Base-by-base conservation (phyloP, 2,113 vertebrate genomes). In the Sapajus apella region DNA sequence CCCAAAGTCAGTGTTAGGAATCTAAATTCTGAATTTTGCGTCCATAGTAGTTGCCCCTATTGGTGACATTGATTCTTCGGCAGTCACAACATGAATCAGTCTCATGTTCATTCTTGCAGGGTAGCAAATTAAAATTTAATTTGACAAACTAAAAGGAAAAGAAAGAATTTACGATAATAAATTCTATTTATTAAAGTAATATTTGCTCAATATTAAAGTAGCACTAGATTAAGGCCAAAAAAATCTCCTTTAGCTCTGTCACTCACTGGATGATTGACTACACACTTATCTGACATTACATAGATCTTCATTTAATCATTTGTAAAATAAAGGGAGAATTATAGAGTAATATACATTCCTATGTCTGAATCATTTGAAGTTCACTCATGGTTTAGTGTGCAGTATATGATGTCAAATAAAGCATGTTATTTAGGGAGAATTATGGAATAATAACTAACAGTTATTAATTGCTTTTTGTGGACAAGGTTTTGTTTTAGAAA, bases 71-170 rank as follows among this genome's bases (percentile, higher is more conserved):
- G 47, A 72, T 88, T 95, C 27, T 88, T 43, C 66, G 16, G 45
- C 14, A 85, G 50, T 61, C 43, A 82, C 25, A 87, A 58, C 40
- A 76, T 80, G 30, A 95, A 64, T 83, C 35, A 37, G 40, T 79
- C 56, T 72, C 32, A 52, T 80, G 72, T 79, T 90, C 17, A 47
- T 23, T 55, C 35, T 72, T 52, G 40, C 0, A 20, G 6, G 7
- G 30, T 14, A 96, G 18, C 23, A 88, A 95, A 95, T 76, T 61
- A 92, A 90, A 58, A 72, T 16, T 37, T 89, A 86, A 70, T 56
- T 88, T 23, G 11, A 43, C 27, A 56, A 94, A 85, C n/a, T 47
- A 40, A 95, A 91, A 94, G 6, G 2, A 23, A 30, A 87, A 76
- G 30, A 27, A 90, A 76, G 85, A 87, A 17, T 25, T 47, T 35